phyloP scores from a whole-genome alignment of 2,113 vertebrate species.

The Talpa occidentalis region DNA sequence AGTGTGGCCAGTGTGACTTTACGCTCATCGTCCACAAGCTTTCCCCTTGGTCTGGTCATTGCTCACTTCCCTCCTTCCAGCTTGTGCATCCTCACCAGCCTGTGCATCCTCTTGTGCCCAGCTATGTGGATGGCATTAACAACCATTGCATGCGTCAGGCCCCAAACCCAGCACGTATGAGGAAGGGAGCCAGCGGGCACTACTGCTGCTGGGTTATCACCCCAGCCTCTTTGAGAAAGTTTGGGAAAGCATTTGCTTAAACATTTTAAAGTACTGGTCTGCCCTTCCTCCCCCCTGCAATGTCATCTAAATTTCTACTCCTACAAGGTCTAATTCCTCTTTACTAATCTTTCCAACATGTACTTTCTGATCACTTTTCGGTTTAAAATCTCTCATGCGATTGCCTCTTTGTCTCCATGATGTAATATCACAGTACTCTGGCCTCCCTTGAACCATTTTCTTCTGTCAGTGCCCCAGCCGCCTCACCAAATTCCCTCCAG shows the following conservation, averaged over 20 bases:
- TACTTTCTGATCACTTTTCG: not conserved
- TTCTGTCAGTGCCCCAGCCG: too few species aligned
- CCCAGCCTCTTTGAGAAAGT: not conserved
- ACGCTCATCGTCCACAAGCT: not conserved
- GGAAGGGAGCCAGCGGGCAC: not conserved
- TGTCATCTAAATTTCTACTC: not conserved
- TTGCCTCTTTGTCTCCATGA: not conserved
- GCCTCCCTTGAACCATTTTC: accelerated
- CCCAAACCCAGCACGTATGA: not conserved
- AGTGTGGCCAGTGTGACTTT: not conserved
- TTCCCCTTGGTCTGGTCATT: not conserved
- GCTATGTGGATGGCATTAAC: not conserved
- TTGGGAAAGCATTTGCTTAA: not conserved
- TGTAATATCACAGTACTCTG: not conserved
- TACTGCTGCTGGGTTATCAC: not conserved
- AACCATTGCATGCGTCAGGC: not conserved
- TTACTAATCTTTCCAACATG: not conserved
- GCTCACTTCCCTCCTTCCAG: not conserved
- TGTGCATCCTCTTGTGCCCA: not conserved
- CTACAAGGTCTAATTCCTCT: not conserved
- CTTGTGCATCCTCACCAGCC: too few species aligned
- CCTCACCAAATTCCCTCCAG: not conserved
- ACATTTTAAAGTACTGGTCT: not conserved
- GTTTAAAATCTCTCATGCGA: not conserved
- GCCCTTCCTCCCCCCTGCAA: not conserved